Conservation (phyloP, 2,797 vertebrate genomes). For the Enteromius trimaculatus region DNA sequence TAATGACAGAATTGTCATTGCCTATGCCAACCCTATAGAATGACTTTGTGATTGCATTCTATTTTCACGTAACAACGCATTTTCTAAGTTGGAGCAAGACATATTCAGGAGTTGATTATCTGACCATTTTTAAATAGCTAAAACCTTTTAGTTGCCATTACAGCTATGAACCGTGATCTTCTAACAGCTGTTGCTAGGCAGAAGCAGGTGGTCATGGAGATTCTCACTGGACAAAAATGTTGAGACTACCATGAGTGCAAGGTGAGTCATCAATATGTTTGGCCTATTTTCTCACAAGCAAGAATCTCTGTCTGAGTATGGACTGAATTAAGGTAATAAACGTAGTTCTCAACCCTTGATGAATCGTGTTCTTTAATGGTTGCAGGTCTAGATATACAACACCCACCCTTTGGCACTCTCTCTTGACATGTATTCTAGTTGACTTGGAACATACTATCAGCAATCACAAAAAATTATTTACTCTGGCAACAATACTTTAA, state of each 20-base stretch:
- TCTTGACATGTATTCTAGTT: background rate
- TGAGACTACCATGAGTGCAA: background rate
- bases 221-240: background rate
- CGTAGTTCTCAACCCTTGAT: background rate
- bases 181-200: constrained; percentile 29
- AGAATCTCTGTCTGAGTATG: background rate
- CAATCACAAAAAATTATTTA: background rate
- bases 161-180: background rate
- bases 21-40: background rate
- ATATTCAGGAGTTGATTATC: background rate
- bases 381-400: background rate
- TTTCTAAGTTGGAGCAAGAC: background rate
- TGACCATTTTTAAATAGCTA: background rate
- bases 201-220: background rate
- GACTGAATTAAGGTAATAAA: background rate
- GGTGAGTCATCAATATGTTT: constrained; percentile 10
- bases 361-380: background rate
- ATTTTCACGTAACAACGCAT: background rate
- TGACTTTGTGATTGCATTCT: background rate
- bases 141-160: background rate
- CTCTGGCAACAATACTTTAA: background rate
- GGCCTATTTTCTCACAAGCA: background rate
- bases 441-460: background rate
- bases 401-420: background rate
- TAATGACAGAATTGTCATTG: background rate